These are phyloP conservation scores for Turritopsis rubra DNA, from an alignment of 30 jellyfish, hydroid and myxozoan genomes.

Conservation along the genomic window DNA sequence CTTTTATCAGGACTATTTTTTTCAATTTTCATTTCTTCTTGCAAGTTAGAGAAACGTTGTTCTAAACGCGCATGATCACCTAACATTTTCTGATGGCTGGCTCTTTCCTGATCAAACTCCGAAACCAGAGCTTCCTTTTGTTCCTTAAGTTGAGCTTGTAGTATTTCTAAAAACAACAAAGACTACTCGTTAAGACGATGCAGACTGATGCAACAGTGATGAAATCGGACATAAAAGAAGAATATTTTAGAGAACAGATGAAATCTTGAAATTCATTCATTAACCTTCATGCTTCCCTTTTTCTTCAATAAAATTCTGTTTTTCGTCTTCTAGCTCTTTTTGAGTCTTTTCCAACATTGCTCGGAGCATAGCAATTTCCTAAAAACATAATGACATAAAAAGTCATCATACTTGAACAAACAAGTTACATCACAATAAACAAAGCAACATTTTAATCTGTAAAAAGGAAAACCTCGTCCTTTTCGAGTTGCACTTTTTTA, in stretches of 20 bases:
- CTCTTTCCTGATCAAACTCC: constrained; percentile 55
- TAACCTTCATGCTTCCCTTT: neutral
- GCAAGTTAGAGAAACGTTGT: constrained; percentile 64
- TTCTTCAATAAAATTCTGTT: neutral
- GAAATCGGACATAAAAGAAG: neutral
- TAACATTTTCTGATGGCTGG: constrained; percentile 84
- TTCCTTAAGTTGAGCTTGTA: constrained; percentile 43
- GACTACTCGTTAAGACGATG: too few species aligned
- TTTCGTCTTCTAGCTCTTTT: neutral
- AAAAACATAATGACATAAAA: neutral
- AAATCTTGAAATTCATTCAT: neutral
- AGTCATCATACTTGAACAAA: neutral
- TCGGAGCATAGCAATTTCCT: neutral
- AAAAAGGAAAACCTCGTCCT: neutral
- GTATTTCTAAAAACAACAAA: constrained; percentile 32
- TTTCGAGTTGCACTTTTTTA: neutral
- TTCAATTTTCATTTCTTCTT: constrained; percentile 59
- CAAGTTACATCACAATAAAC: neutral
- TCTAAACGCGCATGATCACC: constrained; percentile 73
- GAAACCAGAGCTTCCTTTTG: constrained; percentile 52
- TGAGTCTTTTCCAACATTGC: neutral
- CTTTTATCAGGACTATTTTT: constrained; percentile 59
- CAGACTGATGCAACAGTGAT: neutral
- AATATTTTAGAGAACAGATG: too few species aligned
- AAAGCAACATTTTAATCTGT: neutral